Conservation (phyloP, 2,113 vertebrate species). For the Corythornis cristatus region DNA sequence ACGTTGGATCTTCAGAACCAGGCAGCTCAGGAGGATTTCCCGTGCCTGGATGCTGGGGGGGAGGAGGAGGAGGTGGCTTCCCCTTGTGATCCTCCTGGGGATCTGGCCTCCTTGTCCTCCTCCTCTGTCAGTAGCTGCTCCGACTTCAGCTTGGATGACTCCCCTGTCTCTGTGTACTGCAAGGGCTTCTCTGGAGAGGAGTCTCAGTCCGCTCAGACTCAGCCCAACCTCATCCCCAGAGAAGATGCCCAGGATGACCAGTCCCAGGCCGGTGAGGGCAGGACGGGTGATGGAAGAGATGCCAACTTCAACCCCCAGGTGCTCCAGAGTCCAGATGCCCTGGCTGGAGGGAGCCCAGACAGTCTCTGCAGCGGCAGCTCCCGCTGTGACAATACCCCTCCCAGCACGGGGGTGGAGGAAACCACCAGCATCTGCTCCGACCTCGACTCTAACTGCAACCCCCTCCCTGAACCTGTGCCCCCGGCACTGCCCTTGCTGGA, state of each 20-base stretch:
- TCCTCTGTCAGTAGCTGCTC: constrained; percentile 95
- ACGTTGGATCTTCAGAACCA: constrained; percentile 35
- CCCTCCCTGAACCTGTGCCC: background rate
- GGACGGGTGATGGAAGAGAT: background rate
- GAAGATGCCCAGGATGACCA: constrained; percentile 7
- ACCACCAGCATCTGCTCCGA: background rate
- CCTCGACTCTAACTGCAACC: constrained; percentile 78
- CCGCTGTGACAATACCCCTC: background rate
- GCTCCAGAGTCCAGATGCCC: accelerated
- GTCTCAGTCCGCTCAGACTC: constrained; percentile 46
- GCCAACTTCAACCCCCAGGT: background rate
- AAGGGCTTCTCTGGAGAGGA: constrained; percentile 67
- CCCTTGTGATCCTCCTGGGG: constrained; percentile 84
- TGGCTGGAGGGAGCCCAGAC: constrained; percentile 55
- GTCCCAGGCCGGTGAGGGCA: background rate
- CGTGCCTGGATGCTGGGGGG: constrained; percentile 66
- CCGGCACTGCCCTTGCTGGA: accelerated
- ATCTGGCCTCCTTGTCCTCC: constrained; percentile 78
- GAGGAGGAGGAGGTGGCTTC: constrained; percentile 83
- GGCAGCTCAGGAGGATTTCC: background rate
- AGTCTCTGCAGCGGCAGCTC: constrained; percentile 73
- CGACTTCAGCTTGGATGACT: constrained; percentile 89
- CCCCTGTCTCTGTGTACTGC: constrained; percentile 81
- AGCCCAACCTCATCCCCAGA: constrained; percentile 14
- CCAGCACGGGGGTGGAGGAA: accelerated